These are phyloP conservation scores for Strigops habroptila DNA, from an alignment of 2,113 vertebrate species.

Conservation along the genomic window DNA sequence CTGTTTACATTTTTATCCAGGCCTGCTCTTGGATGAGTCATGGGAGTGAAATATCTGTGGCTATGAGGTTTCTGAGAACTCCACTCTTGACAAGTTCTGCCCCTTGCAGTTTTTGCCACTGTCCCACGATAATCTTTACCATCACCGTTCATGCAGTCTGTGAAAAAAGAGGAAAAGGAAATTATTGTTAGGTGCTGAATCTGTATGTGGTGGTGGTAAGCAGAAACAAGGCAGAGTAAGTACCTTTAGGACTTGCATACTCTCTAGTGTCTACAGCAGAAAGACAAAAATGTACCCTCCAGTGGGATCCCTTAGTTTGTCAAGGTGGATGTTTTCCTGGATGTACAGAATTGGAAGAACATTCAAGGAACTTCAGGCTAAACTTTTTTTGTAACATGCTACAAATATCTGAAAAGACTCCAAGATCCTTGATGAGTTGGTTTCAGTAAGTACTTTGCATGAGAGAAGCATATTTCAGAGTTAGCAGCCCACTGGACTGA, in stretches of 20 bases:
- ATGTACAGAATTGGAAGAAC: background rate
- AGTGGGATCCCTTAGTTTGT: background rate
- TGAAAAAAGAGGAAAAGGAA: background rate
- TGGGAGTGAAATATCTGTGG: conserved; percentile 81
- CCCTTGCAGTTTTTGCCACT: conserved; percentile 74
- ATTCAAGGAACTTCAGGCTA: background rate
- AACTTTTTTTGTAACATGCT: background rate
- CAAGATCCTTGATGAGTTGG: background rate
- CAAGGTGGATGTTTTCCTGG: background rate
- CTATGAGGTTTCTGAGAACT: conserved; percentile 79
- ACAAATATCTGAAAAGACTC: background rate
- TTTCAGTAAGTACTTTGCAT: background rate
- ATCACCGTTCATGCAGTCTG: conserved; percentile 82
- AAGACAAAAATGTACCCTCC: background rate
- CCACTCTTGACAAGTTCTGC: conserved; percentile 87
- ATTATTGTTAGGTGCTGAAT: background rate
- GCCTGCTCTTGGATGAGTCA: conserved; percentile 73
- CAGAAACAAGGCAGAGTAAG: background rate
- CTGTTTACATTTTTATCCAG: conserved; percentile 85
- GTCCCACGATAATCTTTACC: conserved; percentile 83
- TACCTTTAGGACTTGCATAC: background rate
- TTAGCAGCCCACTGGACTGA: background rate
- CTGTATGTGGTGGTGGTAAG: background rate
- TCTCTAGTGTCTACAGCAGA: background rate
- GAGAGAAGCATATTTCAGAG: background rate